Evolutionary conservation across 2,797 vertebrate species (phyloP).

Genomic region (Pyrocephalus nanus): DNA sequence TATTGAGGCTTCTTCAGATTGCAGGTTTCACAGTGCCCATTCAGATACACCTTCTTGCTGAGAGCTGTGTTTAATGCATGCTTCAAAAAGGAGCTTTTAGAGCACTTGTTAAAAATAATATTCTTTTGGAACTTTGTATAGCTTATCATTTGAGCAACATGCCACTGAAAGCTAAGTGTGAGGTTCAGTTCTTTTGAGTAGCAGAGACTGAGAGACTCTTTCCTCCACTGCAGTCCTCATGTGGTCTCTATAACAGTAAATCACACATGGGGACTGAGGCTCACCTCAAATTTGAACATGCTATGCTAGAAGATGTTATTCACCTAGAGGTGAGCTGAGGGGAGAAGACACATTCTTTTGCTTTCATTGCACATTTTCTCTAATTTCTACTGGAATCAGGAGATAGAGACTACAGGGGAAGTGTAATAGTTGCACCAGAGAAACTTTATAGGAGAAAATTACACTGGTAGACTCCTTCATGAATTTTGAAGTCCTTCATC

Average conservation of each 20-base stretch:
- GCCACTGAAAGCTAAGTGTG: background rate
- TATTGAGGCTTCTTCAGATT: conserved; percentile 7
- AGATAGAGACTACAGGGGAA: background rate
- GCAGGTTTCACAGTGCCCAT: conserved; percentile 4
- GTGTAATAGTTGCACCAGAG: background rate
- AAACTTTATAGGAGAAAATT: background rate
- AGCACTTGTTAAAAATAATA: background rate
- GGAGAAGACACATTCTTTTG: background rate
- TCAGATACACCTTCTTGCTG: background rate
- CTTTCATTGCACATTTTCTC: background rate
- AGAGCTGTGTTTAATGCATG: conserved; percentile 25
- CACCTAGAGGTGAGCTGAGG: background rate
- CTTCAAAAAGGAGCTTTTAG: conserved; percentile 27
- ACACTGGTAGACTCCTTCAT: background rate
- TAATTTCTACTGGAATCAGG: background rate
- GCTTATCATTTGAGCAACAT: background rate
- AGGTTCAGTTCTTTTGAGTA: background rate
- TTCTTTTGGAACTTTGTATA: conserved; percentile 10
- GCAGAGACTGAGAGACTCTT: background rate
- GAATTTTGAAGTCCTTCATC: background rate
- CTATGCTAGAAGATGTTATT: background rate
- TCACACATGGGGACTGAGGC: background rate
- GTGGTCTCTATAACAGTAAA: background rate
- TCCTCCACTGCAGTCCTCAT: fast-evolving
- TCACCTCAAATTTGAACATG: background rate